A percentile compares a stretch with the other conserved stretches of the same genome.
These are phyloP conservation scores for Lithophane ornitopus DNA, from an alignment of 2,888 invertebrate species.

Conservation along the genomic window DNA sequence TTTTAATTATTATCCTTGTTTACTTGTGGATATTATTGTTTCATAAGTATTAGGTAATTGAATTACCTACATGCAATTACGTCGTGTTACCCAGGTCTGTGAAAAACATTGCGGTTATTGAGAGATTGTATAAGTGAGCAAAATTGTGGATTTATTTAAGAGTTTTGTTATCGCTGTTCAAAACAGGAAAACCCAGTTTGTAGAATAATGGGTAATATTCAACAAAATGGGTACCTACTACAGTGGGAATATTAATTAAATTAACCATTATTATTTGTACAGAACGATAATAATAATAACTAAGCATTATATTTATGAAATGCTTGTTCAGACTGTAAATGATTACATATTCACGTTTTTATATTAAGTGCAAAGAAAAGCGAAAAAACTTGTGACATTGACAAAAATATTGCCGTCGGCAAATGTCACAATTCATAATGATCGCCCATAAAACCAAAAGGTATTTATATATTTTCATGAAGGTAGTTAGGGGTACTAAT, in stretches of 20 bases:
- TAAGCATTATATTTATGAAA: conserved; percentile 12
- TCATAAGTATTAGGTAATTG: conserved; percentile 40
- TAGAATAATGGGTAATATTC: conserved; percentile 12
- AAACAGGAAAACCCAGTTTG: conserved; percentile 33
- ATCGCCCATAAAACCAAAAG: conserved; percentile 41
- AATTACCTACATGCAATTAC: conserved; percentile 33
- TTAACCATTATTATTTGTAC: conserved; percentile 11
- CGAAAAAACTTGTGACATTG: conserved; percentile 13
- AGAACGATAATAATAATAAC: background rate
- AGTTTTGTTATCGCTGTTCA: conserved; percentile 10
- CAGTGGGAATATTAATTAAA: conserved; percentile 18
- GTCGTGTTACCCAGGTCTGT: background rate
- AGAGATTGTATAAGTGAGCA: background rate
- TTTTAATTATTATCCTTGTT: conserved; percentile 41
- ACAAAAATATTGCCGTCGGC: conserved; percentile 43
- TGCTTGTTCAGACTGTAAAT: conserved; percentile 2
- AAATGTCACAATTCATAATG: conserved; percentile 41
- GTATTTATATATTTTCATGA: conserved; percentile 38
- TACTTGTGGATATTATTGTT: conserved; percentile 31
- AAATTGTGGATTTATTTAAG: conserved; percentile 1
- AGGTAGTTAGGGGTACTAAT: conserved; percentile 29
- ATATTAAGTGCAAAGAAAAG: background rate
- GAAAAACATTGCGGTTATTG: background rate
- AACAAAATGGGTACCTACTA: conserved; percentile 1
- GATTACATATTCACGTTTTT: background rate